Conservation (phyloP, 2,797 vertebrate species). For the Anguilla pacifica region DNA sequence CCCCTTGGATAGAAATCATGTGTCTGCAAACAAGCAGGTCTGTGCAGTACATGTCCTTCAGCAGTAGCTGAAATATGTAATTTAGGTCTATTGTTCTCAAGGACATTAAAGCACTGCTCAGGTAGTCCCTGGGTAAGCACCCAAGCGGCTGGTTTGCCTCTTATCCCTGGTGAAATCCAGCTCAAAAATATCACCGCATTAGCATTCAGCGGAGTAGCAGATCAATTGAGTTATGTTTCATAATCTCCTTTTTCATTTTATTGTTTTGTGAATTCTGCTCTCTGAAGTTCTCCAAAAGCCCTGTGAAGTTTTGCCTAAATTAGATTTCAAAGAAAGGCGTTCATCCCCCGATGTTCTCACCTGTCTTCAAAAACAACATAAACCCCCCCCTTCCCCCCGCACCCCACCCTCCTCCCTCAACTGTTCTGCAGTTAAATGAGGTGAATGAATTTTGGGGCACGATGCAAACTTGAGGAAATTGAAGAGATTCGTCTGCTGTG, state of each 20-base stretch:
- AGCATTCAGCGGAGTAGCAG: conserved; percentile 42
- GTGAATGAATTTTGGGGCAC: not conserved
- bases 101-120: not conserved
- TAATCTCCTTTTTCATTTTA: conserved; percentile 48
- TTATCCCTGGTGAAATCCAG: conserved; percentile 14
- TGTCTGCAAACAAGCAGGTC: not conserved
- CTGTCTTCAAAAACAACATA: conserved; percentile 41
- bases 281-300: conserved; percentile 57
- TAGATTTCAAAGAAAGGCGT: conserved; percentile 17
- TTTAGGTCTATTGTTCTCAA: not conserved
- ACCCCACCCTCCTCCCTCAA: not conserved
- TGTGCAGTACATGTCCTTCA: not conserved
- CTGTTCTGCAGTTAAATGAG: conserved; percentile 1
- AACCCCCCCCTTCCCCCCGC: not conserved
- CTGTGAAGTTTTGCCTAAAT: conserved; percentile 37
- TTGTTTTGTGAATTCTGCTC: conserved; percentile 48
- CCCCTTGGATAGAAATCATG: not conserved
- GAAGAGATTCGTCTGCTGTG: not conserved
- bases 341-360: not conserved
- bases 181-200: conserved; percentile 45
- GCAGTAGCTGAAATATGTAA: not conserved
- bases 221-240: conserved; percentile 37
- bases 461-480: not conserved
- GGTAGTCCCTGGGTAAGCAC: not conserved
- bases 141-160: not conserved